Evolutionary conservation across 2,888 invertebrate genomes (phyloP), one percentile per base, ranked within the genome.

Genomic region (Ptychoptera albimana): DNA sequence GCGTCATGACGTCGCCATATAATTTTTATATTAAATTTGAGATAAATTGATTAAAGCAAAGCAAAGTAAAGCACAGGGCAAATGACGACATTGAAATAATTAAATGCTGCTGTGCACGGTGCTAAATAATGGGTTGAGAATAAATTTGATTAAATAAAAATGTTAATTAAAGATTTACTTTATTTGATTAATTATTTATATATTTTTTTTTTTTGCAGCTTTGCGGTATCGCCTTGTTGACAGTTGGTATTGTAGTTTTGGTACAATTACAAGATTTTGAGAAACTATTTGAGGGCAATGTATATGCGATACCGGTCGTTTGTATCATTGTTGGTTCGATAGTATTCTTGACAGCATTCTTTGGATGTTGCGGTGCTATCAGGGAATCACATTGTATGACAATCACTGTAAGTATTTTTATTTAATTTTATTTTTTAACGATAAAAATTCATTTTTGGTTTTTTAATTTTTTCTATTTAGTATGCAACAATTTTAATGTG

Each of bases 341-440:
- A 45, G 77, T 84, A 51, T 82, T 88, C 57, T 63, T 86, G 53
- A 80, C 89, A 51, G 82, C 87, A 3, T 88, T 88, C 72, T 80
- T 89, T 60, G 91, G 89, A 50, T 91, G 91, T 65, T 89, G 88
- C 59, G 91, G 91, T 37, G 88, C 91, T 11, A 77, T 85, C 52
- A 76, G 83, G 51, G 89, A 91, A 66, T 88, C 83, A 57, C 81
- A 87, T 59, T 87, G 86, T 70, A 85, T 89, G 81, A 76, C 83
- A 44, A 74, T 85, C 63, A 82, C 81, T 57, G 86, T 87, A 68
- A 74, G 77, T 67, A 44, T 14, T 8, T 40, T 31, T 3, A 23
- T 23, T 23, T 23, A 23, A 14, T 23, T n/a, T 37, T 45, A 29
- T 37, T 45, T 39, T 35, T 38, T n/a, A n/a, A n/a, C n/a, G n/a